Percentiles rank a stretch among this genome's conserved stretches.
Evolutionary conservation across 1,140 invertebrate genomes (phyloP).

Genomic region (Pantala flavescens): DNA sequence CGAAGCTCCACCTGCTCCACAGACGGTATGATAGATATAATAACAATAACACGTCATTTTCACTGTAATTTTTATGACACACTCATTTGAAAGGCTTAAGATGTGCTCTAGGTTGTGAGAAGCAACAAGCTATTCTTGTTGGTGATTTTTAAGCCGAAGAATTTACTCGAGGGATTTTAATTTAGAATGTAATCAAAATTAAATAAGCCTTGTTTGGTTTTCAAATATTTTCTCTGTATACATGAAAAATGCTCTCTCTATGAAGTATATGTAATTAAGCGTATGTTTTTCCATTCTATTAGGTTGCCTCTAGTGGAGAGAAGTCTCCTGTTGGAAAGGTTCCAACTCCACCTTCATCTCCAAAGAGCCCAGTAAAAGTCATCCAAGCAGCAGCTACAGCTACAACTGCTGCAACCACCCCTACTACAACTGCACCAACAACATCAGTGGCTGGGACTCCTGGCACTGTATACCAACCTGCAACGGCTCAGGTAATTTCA

Average conservation of each 20-base stretch:
- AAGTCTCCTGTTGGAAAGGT: constrained; percentile 18
- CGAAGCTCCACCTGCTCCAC: constrained; percentile 15
- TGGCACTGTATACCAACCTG: constrained; percentile 16
- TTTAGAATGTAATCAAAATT: no score
- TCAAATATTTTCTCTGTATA: no score
- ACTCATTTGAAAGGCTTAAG: no score
- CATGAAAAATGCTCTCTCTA: no score
- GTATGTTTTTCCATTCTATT: neutral
- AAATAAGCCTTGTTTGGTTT: no score
- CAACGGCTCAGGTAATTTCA: constrained; percentile 20
- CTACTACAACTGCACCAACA: constrained; percentile 12
- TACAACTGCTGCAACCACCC: constrained; percentile 23
- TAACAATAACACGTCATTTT: constrained; percentile 42
- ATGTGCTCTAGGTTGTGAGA: no score
- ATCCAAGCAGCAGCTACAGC: constrained; percentile 28
- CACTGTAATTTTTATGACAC: no score
- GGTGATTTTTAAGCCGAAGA: no score
- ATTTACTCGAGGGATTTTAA: no score
- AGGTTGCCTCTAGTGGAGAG: neutral
- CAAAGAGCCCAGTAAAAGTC: constrained; percentile 23
- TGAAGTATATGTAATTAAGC: no score
- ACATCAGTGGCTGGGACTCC: neutral
- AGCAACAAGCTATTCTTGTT: no score
- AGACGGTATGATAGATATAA: constrained; percentile 56
- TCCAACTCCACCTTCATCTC: constrained; percentile 12